Conservation (phyloP, 2,113 vertebrate species). For the Rana temporaria region DNA sequence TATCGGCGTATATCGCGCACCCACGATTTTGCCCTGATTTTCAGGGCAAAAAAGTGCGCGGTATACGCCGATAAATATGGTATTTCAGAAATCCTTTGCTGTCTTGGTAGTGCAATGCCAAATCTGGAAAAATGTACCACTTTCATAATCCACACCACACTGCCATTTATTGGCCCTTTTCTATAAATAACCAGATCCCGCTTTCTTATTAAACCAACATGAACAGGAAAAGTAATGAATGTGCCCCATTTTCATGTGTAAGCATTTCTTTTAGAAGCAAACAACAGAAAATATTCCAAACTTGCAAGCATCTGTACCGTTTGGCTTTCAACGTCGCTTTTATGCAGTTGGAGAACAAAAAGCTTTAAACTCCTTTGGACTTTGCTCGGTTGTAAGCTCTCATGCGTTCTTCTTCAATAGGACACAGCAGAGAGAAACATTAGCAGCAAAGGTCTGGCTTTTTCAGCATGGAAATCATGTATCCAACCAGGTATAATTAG, state of each 20-base stretch:
- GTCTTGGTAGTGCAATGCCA: no score
- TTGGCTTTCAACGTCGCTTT: not conserved
- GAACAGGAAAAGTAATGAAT: not conserved
- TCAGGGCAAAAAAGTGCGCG: no score
- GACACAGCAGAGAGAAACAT: not conserved
- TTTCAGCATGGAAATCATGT: conserved; percentile 30
- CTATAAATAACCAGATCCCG: no score
- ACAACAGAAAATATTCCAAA: not conserved
- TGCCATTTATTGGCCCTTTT: no score
- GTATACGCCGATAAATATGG: no score
- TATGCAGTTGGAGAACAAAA: conserved; percentile 29
- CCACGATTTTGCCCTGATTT: no score
- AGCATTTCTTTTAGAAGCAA: no score
- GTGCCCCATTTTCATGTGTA: not conserved
- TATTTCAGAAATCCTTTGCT: no score
- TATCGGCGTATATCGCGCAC: no score
- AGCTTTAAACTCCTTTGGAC: conserved; percentile 4
- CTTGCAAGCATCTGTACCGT: not conserved
- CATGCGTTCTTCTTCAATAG: conserved; percentile 4
- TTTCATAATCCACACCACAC: no score
- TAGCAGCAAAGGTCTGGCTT: conserved; percentile 4
- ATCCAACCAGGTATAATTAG: conserved; percentile 46
- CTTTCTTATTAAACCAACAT: no score
- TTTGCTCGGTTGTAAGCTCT: not conserved
- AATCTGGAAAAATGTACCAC: no score